Evolutionary conservation across 2,113 vertebrate species (phyloP).

Genomic region (Centropristis striata): DNA sequence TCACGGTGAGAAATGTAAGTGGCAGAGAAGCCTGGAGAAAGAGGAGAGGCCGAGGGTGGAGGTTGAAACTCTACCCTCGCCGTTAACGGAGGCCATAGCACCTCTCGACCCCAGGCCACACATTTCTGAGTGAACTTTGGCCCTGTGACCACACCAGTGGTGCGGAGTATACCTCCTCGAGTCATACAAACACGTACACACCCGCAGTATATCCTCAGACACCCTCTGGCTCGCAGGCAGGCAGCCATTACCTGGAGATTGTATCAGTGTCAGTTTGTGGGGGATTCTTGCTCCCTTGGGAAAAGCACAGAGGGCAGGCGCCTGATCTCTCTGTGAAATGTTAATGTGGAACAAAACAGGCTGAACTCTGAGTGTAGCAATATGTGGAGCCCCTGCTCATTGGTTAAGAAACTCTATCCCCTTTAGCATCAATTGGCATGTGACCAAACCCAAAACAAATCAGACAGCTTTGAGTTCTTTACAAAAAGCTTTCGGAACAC

Average conservation of each 20-base stretch:
- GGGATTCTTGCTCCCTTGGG: constrained; percentile 80
- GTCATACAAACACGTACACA: constrained; percentile 50
- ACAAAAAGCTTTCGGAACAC: constrained; percentile 52
- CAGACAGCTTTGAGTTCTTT: constrained; percentile 58
- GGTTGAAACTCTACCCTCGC: constrained; percentile 83
- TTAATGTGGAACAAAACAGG: constrained; percentile 79
- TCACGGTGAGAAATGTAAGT: constrained; percentile 78
- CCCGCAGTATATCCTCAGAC: constrained; percentile 58
- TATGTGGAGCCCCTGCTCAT: constrained; percentile 56
- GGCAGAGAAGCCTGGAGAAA: constrained; percentile 69
- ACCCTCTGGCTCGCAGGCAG: constrained; percentile 72
- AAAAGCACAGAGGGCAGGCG: constrained; percentile 80
- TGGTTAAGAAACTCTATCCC: constrained; percentile 63
- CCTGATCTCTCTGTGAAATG: constrained; percentile 79
- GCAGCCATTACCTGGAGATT: constrained; percentile 84
- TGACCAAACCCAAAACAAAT: constrained; percentile 62
- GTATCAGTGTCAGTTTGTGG: constrained; percentile 84
- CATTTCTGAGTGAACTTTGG: constrained; percentile 85
- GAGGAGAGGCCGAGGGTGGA: constrained; percentile 69
- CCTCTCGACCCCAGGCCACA: constrained; percentile 84
- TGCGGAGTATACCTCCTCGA: constrained; percentile 69
- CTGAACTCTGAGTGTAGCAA: constrained; percentile 70
- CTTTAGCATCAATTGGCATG: constrained; percentile 63
- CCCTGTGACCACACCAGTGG: constrained; percentile 80
- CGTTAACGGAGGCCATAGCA: constrained; percentile 82